phyloP scores from a whole-genome alignment of 1,140 invertebrate species.

The Drosophila pruinosa region DNA sequence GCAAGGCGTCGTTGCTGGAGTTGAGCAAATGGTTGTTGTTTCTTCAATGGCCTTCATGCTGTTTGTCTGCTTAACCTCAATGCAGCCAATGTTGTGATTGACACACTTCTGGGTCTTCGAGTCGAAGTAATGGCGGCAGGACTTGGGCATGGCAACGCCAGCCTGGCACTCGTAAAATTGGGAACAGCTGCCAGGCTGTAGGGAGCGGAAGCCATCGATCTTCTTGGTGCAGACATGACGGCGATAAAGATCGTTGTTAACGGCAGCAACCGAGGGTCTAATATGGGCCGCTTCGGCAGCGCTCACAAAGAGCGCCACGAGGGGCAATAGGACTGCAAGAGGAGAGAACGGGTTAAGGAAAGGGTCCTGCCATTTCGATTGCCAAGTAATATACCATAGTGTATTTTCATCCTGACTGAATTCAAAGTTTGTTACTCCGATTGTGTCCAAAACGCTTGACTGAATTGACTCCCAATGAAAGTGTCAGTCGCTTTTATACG shows the following conservation, averaged over 20 bases:
- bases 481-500: constrained; percentile 5
- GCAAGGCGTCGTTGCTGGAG: too few species aligned
- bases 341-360: neutral
- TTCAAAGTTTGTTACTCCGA: neutral
- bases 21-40: too few species aligned
- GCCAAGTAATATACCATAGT: constrained; percentile 2
- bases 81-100: constrained; percentile 56
- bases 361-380: neutral
- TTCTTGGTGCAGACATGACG: constrained; percentile 57
- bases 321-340: constrained; percentile 12
- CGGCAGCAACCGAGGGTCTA: neutral
- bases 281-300: neutral
- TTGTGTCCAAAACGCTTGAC: neutral
- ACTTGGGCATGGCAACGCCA: constrained; percentile 37
- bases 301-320: constrained; percentile 1
- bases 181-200: constrained; percentile 72
- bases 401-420: constrained; percentile 7
- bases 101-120: constrained; percentile 52
- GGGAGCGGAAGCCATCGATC: constrained; percentile 55
- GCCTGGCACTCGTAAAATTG: constrained; percentile 66
- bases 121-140: constrained; percentile 60
- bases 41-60: neutral
- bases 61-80: constrained; percentile 30
- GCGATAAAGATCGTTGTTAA: constrained; percentile 3
- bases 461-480: neutral